Evolutionary conservation across 2,888 invertebrate species (phyloP), one percentile per base, ranked within the genome.

Genomic region (Zygothrica quintamaculata): DNA sequence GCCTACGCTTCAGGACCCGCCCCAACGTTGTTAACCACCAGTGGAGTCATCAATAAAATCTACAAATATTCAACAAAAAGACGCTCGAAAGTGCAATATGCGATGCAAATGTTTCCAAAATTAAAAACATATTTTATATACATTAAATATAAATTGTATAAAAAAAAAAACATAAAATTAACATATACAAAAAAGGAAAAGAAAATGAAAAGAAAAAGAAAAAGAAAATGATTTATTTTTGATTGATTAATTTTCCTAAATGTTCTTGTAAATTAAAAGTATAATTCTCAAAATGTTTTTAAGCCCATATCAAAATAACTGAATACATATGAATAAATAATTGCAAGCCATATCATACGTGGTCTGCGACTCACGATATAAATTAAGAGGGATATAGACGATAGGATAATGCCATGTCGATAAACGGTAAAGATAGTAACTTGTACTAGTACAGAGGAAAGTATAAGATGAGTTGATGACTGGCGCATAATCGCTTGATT

Each of bases 61-160:
- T 29, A 65, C n/a, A n/a, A n/a, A n/a, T n/a, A 56, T 53, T 26
- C 1, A 62, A 67, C 51, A 59, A 52, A 69, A 56, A 77, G 84
- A 82, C 73, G 87, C 82, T 82, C 75, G 73, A 74, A 73, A 77
- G 81, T 81, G 81, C 81, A 81, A 81, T 81, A 81, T 67, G 59
- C 67, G 60, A 68, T 43, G 44, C 43, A 75, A 78, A 73, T 70
- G 61, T 82, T 82, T 82, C 79, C 74, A 65, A 79, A 78, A 69
- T 55, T 58, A 16, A 65, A 39, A 31, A 51, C n/a, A 61, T 61
- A 64, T 47, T 56, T 22, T 5, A 59, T 36, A 40, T 36, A 62
- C 12, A 46, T 36, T 25, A 57, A 40, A 68, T 59, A 72, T 43
- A 58, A 58, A 84, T 64, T 73, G 58, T 60, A 72, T 44, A 57